Conservation (phyloP, 1,140 invertebrate genomes). For the Temnothorax longispinosus region DNA sequence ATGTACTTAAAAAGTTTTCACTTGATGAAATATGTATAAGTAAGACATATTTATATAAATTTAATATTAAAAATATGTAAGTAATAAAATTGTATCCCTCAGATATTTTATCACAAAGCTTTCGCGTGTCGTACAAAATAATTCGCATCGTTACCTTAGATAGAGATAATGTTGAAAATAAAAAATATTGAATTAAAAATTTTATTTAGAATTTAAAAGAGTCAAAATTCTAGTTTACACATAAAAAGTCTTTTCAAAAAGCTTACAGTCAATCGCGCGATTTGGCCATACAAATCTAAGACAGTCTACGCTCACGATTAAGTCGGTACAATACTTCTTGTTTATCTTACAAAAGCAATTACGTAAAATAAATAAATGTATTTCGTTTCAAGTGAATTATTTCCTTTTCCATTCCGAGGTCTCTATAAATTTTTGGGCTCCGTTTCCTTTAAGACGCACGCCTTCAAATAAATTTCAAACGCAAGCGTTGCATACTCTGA, state of each 20-base stretch:
- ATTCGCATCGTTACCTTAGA: not conserved
- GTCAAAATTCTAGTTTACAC: not conserved
- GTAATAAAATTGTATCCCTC: not conserved
- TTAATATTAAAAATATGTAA: not conserved
- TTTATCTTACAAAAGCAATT: slow-evolving; percentile 12
- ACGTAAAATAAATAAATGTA: not conserved
- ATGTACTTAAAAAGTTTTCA: not conserved
- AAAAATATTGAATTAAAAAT: not conserved
- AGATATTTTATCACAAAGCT: not conserved
- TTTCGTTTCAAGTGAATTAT: not conserved
- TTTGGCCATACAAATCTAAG: slow-evolving; percentile 11
- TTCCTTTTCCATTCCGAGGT: not conserved
- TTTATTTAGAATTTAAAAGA: slow-evolving; percentile 13
- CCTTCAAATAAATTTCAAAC: slow-evolving; percentile 81
- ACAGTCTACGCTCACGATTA: not conserved
- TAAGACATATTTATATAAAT: too few species aligned
- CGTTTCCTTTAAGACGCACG: not conserved
- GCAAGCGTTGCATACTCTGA: slow-evolving; percentile 90
- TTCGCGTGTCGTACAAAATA: not conserved
- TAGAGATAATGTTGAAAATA: not conserved
- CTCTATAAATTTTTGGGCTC: not conserved
- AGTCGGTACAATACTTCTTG: not conserved
- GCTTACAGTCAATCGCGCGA: not conserved
- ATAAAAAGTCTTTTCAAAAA: not conserved
- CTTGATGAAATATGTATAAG: too few species aligned